phyloP scores from a whole-genome alignment of 1,140 invertebrate genomes.

The Plutomurus gul region DNA sequence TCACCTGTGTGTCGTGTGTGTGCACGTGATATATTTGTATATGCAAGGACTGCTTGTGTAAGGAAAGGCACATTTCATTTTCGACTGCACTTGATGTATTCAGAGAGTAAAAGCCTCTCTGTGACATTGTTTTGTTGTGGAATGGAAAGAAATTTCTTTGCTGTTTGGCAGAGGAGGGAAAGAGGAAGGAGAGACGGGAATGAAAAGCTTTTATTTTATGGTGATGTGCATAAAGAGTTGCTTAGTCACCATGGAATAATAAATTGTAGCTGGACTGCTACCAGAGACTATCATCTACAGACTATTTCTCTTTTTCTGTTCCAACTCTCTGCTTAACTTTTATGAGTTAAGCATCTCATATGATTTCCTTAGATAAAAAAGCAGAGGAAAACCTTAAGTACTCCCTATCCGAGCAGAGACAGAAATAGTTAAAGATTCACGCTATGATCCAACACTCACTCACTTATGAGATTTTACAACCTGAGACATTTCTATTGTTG shows the following conservation, averaged over 20 bases:
- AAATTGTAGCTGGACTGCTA: constrained; percentile 1
- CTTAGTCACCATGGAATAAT: constrained; percentile 21
- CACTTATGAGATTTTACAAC: neutral
- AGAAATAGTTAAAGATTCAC: neutral
- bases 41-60: too few relatives aligned
- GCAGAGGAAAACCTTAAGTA: too few relatives aligned
- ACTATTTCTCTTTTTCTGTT: neutral
- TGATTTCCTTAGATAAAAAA: too few relatives aligned
- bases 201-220: constrained; percentile 10
- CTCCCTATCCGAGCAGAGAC: neutral
- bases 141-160: too few relatives aligned
- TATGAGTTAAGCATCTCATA: too few relatives aligned
- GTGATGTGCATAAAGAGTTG: neutral
- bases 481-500: neutral
- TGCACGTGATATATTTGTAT: too few relatives aligned
- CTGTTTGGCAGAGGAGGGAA: neutral
- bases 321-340: too few relatives aligned
- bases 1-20: too few relatives aligned
- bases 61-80: too few relatives aligned
- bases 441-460: neutral
- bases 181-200: neutral
- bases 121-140: too few relatives aligned
- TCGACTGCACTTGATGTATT: too few relatives aligned
- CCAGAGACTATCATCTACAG: neutral
- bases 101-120: too few relatives aligned